Conservation (phyloP, 2,113 vertebrate species). For the Polypterus senegalus region DNA sequence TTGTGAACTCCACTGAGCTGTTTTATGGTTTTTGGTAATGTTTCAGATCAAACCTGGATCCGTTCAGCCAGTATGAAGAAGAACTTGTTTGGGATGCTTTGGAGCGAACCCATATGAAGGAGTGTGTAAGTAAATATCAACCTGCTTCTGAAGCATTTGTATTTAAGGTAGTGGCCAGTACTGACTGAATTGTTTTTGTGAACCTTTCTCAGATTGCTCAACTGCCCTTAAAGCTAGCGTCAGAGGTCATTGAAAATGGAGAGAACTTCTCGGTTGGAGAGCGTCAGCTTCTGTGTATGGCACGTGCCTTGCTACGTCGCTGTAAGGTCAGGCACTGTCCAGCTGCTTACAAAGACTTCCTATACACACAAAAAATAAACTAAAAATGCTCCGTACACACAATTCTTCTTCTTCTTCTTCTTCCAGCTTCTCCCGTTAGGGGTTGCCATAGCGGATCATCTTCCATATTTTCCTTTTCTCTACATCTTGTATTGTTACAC, state of each 20-base stretch:
- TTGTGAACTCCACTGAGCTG: background rate
- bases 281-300: constrained; percentile 76
- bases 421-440: too few relatives aligned
- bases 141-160: too few relatives aligned
- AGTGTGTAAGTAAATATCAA: constrained; percentile 66
- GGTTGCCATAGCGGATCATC: too few relatives aligned
- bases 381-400: too few relatives aligned
- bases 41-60: constrained; percentile 76
- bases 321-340: constrained; percentile 59
- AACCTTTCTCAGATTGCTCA: constrained; percentile 57
- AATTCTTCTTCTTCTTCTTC: too few relatives aligned
- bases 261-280: constrained; percentile 90
- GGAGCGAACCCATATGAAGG: constrained; percentile 88
- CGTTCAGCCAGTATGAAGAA: constrained; percentile 68
- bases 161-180: background rate
- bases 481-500: too few relatives aligned
- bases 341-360: too few relatives aligned
- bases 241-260: constrained; percentile 83
- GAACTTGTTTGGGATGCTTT: constrained; percentile 80
- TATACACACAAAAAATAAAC: too few relatives aligned
- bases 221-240: constrained; percentile 78
- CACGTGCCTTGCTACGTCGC: constrained; percentile 68
- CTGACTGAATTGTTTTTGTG: background rate
- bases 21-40: constrained; percentile 1
- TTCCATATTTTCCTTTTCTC: too few relatives aligned